Percentiles rank a stretch among this genome's conserved stretches.
Conservation (phyloP, 64 coral and sea anemone species). For the Orbicella faveolata region DNA sequence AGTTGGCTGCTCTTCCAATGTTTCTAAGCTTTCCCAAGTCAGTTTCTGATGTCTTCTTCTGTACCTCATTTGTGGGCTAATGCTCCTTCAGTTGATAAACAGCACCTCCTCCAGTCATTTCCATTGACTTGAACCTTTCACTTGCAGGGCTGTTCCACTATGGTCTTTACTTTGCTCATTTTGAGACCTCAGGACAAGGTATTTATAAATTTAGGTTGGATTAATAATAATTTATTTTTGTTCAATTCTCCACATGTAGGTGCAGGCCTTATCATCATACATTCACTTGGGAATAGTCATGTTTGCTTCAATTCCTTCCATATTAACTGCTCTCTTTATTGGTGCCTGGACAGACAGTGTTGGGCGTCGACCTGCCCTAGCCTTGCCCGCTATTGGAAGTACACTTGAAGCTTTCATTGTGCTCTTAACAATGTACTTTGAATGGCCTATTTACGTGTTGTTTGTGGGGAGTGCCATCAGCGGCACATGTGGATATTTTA, state of each 20-base stretch:
- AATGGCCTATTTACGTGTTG: slow-evolving; percentile 73
- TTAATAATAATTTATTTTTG: neutral
- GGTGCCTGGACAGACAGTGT: slow-evolving; percentile 69
- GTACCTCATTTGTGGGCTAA: too few relatives aligned
- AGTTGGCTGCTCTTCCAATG: too few relatives aligned
- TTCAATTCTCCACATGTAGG: slow-evolving; percentile 30
- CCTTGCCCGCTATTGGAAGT: slow-evolving; percentile 51
- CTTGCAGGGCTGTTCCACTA: too few relatives aligned
- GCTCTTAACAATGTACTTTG: slow-evolving; percentile 64
- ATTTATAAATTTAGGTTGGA: too few relatives aligned
- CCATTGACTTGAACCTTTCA: too few relatives aligned
- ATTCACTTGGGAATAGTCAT: slow-evolving; percentile 66
- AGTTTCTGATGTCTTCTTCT: too few relatives aligned
- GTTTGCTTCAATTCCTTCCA: slow-evolving; percentile 62
- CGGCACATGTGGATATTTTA: slow-evolving; percentile 69
- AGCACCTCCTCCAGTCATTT: too few relatives aligned
- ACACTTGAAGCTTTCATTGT: slow-evolving; percentile 49
- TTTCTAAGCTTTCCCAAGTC: too few relatives aligned
- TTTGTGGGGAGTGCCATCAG: slow-evolving; percentile 70
- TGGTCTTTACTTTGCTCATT: too few relatives aligned
- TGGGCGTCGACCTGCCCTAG: slow-evolving; percentile 65
- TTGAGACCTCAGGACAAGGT: too few relatives aligned
- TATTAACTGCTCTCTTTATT: slow-evolving; percentile 71
- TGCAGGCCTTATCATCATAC: slow-evolving; percentile 73
- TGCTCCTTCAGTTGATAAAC: too few relatives aligned